These are phyloP conservation scores for Garra rufa DNA, from an alignment of 2,113 vertebrate genomes.

Conservation along the genomic window DNA sequence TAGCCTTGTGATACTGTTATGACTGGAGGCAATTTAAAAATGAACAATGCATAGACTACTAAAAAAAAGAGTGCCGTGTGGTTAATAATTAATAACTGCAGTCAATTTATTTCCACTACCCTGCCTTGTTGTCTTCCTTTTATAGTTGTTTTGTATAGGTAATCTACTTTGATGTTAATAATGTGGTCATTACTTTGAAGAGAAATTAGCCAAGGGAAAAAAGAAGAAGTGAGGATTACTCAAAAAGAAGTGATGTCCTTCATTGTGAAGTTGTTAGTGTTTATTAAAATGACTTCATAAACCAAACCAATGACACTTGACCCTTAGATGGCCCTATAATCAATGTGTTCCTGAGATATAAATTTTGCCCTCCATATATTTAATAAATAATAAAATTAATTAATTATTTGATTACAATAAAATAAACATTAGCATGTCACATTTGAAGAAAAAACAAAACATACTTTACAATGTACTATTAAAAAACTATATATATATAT, in stretches of 20 bases:
- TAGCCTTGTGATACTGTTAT: not conserved
- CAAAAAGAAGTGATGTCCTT: not conserved
- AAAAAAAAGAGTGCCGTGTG: not conserved
- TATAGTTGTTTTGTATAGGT: not conserved
- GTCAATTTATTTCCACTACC: not conserved
- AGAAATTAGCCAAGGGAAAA: not conserved
- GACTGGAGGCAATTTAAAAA: not conserved
- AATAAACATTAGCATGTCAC: not conserved
- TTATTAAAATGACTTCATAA: not conserved
- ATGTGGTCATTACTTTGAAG: not conserved
- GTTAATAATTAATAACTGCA: constrained; percentile 13
- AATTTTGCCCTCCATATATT: not conserved
- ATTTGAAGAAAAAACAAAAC: not conserved
- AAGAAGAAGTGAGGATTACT: not conserved
- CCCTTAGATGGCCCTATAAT: not conserved
- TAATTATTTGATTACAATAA: not conserved
- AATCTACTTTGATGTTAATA: not conserved
- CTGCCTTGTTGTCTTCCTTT: not conserved
- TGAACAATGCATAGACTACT: not conserved
- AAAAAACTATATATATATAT: too few species aligned
- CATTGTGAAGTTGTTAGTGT: not conserved
- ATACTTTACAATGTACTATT: too few species aligned
- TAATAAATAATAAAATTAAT: too few species aligned
- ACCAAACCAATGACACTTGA: not conserved
- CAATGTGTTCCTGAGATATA: not conserved